Conservation (phyloP, 2,888 invertebrate species). For the Acleris literana region DNA sequence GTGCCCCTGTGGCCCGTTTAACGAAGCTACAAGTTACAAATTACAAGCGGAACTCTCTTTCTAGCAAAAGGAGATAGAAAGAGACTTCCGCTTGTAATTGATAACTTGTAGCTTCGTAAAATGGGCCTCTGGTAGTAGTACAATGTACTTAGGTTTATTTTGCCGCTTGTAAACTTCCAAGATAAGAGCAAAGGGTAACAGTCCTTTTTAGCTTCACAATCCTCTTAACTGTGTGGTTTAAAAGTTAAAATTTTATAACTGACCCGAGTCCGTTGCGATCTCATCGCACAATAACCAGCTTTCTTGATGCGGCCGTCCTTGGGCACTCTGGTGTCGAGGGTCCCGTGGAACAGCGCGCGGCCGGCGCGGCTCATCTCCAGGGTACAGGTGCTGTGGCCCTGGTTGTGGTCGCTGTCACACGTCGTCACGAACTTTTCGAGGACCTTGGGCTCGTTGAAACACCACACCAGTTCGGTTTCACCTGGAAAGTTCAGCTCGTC, state of each 20-base stretch:
- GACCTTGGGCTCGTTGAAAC: slow-evolving; percentile 85
- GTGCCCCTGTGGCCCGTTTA: no score
- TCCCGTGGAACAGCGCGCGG: slow-evolving; percentile 89
- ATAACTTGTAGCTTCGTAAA: no score
- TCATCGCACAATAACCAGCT: slow-evolving; percentile 93
- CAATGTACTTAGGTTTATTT: no score
- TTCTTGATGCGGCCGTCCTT: slow-evolving; percentile 91
- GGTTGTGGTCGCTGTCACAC: slow-evolving; percentile 90
- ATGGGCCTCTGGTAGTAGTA: no score
- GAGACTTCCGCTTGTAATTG: no score
- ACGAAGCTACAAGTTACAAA: no score
- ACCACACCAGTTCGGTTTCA: slow-evolving; percentile 89
- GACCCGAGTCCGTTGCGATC: slow-evolving; percentile 86
- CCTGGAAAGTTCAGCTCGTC: slow-evolving; percentile 62
- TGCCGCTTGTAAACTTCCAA: no score
- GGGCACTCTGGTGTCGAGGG: slow-evolving; percentile 87
- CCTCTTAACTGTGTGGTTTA: no score
- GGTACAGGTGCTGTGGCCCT: slow-evolving; percentile 90
- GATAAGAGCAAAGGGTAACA: no score
- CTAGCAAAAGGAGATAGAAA: no score
- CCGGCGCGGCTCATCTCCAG: slow-evolving; percentile 87
- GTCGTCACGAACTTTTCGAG: slow-evolving; percentile 89
- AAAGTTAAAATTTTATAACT: slow-evolving; percentile 40
- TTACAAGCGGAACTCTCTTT: no score
- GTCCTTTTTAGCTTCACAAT: no score